Evolutionary conservation across 2,113 vertebrate genomes (phyloP).

Genomic region (Tupaia tana): DNA sequence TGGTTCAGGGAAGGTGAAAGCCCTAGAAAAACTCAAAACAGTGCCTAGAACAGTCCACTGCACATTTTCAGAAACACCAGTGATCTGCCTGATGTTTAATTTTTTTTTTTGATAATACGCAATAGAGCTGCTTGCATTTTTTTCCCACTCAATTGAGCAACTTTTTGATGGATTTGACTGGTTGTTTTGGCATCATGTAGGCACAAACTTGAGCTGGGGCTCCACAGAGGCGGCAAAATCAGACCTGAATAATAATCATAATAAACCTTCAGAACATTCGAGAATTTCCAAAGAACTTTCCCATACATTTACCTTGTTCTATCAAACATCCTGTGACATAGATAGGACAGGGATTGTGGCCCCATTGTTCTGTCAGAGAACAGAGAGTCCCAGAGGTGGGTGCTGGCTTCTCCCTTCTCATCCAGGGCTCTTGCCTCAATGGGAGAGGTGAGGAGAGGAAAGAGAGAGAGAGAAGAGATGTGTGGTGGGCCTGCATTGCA

Average conservation of each 20-base stretch:
- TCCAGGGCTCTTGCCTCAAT: background rate
- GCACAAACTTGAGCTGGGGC: constrained; percentile 67
- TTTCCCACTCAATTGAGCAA: constrained; percentile 74
- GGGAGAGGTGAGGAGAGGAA: no score
- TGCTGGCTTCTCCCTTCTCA: background rate
- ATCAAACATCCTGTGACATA: background rate
- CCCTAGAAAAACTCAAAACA: constrained; percentile 62
- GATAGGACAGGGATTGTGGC: background rate
- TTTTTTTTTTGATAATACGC: constrained; percentile 62
- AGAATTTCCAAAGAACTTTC: constrained; percentile 64
- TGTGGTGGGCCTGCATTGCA: background rate
- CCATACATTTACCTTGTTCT: constrained; percentile 51
- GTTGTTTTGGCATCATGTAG: constrained; percentile 76
- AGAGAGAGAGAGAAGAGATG: background rate
- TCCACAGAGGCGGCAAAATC: constrained; percentile 61
- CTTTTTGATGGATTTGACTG: constrained; percentile 80
- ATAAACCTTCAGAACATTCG: constrained; percentile 66
- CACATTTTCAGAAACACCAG: constrained; percentile 50
- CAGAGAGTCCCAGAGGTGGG: background rate
- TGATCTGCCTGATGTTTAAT: background rate
- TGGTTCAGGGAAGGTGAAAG: constrained; percentile 64
- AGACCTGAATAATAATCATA: constrained; percentile 76
- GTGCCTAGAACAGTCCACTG: constrained; percentile 51
- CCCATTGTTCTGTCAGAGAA: background rate
- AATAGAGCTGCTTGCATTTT: constrained; percentile 62